These are phyloP conservation scores for Bembecia ichneumoniformis DNA, from an alignment of 2,888 invertebrate genomes.

Conservation along the genomic window DNA sequence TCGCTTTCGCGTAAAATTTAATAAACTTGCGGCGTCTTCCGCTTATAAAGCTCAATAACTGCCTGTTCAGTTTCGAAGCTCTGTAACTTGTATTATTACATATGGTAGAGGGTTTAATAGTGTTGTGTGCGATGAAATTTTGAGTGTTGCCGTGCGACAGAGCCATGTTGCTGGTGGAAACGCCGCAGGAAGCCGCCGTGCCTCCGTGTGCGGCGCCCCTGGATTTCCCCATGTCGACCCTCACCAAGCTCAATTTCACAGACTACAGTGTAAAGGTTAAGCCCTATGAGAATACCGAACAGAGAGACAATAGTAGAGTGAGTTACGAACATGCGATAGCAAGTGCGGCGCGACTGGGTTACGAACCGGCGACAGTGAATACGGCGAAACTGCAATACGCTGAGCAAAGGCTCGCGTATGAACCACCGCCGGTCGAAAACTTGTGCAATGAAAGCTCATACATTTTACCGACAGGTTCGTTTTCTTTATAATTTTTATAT, in stretches of 20 bases:
- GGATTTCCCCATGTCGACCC: conserved; percentile 59
- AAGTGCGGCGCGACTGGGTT: conserved; percentile 47
- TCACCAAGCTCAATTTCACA: conserved; percentile 59
- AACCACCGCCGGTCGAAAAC: conserved; percentile 46
- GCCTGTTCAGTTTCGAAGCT: too few species aligned
- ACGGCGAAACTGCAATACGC: conserved; percentile 45
- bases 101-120: conserved; percentile 4
- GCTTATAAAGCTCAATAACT: too few species aligned
- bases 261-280: conserved; percentile 68
- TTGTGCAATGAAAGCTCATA: conserved; percentile 51
- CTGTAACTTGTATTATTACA: too few species aligned
- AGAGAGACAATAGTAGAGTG: conserved; percentile 48
- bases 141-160: conserved; percentile 14
- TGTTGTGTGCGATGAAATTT: conserved; percentile 38
- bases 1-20: too few species aligned
- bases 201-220: conserved; percentile 60
- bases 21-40: too few species aligned
- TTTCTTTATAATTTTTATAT: not conserved
- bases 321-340: conserved; percentile 55
- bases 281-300: conserved; percentile 40
- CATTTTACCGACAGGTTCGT: conserved; percentile 19
- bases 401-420: conserved; percentile 54
- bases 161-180: conserved; percentile 84
- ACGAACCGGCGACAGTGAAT: conserved; percentile 48
- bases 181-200: conserved; percentile 82